These are phyloP conservation scores for Hetaerina americana DNA, from an alignment of 1,140 invertebrate species.

Conservation along the genomic window DNA sequence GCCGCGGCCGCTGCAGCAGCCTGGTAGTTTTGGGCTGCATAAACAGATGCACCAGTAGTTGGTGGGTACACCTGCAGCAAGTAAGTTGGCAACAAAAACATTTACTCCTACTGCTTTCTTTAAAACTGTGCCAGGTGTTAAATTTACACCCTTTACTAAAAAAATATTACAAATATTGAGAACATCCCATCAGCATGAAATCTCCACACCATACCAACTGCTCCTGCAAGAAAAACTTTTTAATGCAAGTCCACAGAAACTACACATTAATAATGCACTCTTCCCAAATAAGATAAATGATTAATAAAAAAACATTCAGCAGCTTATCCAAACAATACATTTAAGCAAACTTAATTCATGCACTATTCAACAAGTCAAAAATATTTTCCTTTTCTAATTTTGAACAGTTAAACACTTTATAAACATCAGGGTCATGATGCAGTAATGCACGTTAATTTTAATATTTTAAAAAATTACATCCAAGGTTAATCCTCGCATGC, in stretches of 20 bases:
- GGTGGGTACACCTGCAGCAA: slow-evolving; percentile 50
- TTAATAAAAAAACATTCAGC: not conserved
- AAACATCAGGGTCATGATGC: not conserved
- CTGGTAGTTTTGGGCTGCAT: slow-evolving; percentile 12
- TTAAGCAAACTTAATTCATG: not conserved
- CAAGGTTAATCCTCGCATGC: not conserved
- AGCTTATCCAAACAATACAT: not conserved
- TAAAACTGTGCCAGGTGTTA: slow-evolving; percentile 1
- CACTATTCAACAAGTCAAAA: not conserved
- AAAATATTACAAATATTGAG: not conserved
- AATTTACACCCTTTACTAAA: not conserved
- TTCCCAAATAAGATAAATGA: not conserved
- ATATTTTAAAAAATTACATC: not conserved
- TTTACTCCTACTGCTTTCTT: not conserved
- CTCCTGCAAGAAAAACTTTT: not conserved
- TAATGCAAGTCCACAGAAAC: not conserved
- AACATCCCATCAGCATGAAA: not conserved
- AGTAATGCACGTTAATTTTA: not conserved
- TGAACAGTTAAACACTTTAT: not conserved
- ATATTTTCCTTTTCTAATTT: not conserved
- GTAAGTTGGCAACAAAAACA: slow-evolving; percentile 12
- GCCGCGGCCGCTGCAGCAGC: slow-evolving; percentile 7
- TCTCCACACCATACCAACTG: not conserved
- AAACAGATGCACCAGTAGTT: slow-evolving; percentile 14
- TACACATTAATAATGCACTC: not conserved